Evolutionary conservation across 2,888 invertebrate genomes (phyloP), one percentile per base, ranked within the genome.

Genomic region (Drosophila paucipuncta): DNA sequence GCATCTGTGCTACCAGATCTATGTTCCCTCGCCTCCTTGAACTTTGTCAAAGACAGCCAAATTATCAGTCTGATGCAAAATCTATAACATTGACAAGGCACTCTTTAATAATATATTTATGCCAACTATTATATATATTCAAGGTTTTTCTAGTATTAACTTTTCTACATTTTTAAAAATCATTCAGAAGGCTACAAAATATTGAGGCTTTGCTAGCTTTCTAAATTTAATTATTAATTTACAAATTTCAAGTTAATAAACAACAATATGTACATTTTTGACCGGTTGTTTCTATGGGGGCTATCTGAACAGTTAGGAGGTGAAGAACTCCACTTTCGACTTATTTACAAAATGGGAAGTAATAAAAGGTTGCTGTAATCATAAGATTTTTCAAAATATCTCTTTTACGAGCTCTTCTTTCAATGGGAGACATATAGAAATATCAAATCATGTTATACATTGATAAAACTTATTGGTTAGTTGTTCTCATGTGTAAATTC

Each of bases 251-350:
- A 30, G 30, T 31, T 30, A 58, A 58, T 58, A 41, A 58, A 58
- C 30, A 22, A 57, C 5, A n/a, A 41, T 30, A 58, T 16, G 9
- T 22, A 39, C 0, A 39, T 30, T 31, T 58, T 41, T 5, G n/a
- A 55, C 22, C 10, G 5, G n/a, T 58, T 58, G 41, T 58, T 58
- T 58, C 30, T 41, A 10, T 41, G 58, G 30, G 57, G 7, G n/a
- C 28, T 57, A 41, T 41, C 16, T 58, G n/a, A 39, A 39, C 28
- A 11, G 25, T n/a, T 37, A 28, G 10, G 25, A 18, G 37, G 49
- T 5, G 2, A 30, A 30, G 6, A n/a, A n/a, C 11, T n/a, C 11
- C 7, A 7, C 13, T 22, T 47, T 47, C 7, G 47, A 22, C 47
- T 16, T 13, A 22, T 2, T 22, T 47, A 47, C 3, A 47, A 47